These are phyloP conservation scores for Danaus plexippus DNA, from an alignment of 1,140 invertebrate species.

Conservation along the genomic window DNA sequence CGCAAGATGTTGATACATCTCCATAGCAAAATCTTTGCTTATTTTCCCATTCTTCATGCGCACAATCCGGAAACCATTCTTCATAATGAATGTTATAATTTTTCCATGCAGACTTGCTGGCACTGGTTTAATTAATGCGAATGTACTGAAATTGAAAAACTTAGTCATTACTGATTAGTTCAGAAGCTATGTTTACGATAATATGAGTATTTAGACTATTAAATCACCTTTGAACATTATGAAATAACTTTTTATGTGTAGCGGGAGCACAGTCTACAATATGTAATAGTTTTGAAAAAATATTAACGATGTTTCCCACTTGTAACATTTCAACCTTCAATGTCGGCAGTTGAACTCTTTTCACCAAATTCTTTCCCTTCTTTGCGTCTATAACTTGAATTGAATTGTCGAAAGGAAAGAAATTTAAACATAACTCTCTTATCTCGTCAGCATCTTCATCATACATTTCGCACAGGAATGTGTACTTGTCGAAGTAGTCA, in stretches of 20 bases:
- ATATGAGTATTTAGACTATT: background rate
- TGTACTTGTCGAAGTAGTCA: slow-evolving; percentile 63
- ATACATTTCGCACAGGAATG: slow-evolving; percentile 63
- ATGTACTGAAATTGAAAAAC: slow-evolving; percentile 45
- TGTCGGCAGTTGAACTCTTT: slow-evolving; percentile 44
- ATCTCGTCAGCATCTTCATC: slow-evolving; percentile 48
- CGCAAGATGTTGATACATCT: slow-evolving; percentile 40
- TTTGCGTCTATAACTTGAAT: slow-evolving; percentile 53
- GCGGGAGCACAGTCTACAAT: slow-evolving; percentile 52
- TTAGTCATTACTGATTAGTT: background rate
- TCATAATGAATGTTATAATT: slow-evolving; percentile 60
- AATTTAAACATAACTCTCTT: slow-evolving; percentile 46
- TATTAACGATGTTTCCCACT: slow-evolving; percentile 59
- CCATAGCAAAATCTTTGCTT: slow-evolving; percentile 54
- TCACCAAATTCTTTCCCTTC: slow-evolving; percentile 47
- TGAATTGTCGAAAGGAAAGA: slow-evolving; percentile 61
- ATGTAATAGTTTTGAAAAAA: slow-evolving; percentile 54
- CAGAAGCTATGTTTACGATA: background rate
- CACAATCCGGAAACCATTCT: slow-evolving; percentile 59
- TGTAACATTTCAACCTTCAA: slow-evolving; percentile 53
- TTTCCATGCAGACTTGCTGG: slow-evolving; percentile 51
- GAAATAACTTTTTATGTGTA: slow-evolving; percentile 45
- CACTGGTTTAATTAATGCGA: slow-evolving; percentile 58
- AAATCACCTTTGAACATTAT: slow-evolving; percentile 51
- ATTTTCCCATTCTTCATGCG: slow-evolving; percentile 61